phyloP scores from a whole-genome alignment of 2,888 invertebrate genomes.

The Eristalis tenax region DNA sequence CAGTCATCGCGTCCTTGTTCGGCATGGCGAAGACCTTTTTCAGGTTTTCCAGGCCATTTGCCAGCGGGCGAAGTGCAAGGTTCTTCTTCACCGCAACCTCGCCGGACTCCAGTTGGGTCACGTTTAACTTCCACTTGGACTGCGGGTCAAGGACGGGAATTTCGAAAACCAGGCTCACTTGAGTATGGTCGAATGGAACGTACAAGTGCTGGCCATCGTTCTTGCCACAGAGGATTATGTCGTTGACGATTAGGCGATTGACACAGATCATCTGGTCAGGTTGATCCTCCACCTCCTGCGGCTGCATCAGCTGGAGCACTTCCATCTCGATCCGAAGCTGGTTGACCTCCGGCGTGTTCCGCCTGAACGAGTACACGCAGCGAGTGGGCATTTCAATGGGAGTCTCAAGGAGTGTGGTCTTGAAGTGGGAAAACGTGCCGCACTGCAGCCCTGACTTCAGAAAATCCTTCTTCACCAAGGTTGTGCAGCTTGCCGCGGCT shows the following conservation, averaged over 20 bases:
- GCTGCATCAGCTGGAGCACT: slow-evolving; percentile 76
- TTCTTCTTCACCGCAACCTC: background rate
- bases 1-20: slow-evolving; percentile 76
- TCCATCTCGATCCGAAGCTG: slow-evolving; percentile 78
- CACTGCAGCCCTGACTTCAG: background rate
- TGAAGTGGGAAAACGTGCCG: slow-evolving; percentile 56
- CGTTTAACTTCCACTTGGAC: background rate
- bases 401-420: slow-evolving; percentile 77
- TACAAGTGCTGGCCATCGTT: slow-evolving; percentile 84
- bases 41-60: slow-evolving; percentile 47
- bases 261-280: slow-evolving; percentile 65
- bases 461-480: background rate
- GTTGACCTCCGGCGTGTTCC: slow-evolving; percentile 77
- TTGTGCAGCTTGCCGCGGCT: background rate
- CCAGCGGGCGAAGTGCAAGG: background rate
- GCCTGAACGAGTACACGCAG: slow-evolving; percentile 77
- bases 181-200: slow-evolving; percentile 77
- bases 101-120: background rate
- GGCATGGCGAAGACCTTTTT: slow-evolving; percentile 73
- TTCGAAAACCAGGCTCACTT: background rate
- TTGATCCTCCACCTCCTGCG: slow-evolving; percentile 23
- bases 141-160: background rate
- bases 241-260: slow-evolving; percentile 76
- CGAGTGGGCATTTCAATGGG: slow-evolving; percentile 72
- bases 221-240: slow-evolving; percentile 83